These are phyloP conservation scores for Chironomus striatipennis DNA, from an alignment of 1,140 invertebrate species.

Conservation along the genomic window DNA sequence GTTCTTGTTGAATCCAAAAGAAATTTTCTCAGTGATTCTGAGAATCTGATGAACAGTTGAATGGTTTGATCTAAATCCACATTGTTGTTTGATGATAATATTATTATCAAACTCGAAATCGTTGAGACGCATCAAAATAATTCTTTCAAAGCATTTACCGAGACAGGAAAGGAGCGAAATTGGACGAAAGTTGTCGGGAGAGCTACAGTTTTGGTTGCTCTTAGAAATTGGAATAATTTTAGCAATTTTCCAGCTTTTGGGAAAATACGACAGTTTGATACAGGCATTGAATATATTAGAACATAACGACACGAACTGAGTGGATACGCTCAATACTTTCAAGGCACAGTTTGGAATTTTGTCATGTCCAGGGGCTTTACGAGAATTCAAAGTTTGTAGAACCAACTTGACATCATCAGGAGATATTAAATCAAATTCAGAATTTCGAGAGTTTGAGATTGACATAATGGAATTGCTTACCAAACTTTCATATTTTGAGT, in stretches of 20 bases:
- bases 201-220: constrained; percentile 34
- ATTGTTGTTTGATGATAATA: constrained; percentile 30
- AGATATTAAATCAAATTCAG: not conserved
- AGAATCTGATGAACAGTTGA: too few relatives aligned
- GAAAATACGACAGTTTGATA: constrained; percentile 34
- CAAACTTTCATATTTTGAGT: not conserved
- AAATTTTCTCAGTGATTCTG: too few relatives aligned
- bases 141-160: constrained; percentile 32
- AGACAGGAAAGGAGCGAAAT: constrained; percentile 32
- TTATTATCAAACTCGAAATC: constrained; percentile 23
- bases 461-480: not conserved
- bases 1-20: constrained; percentile 30
- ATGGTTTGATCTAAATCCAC: too few relatives aligned
- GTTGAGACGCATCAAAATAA: constrained; percentile 31
- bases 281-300: constrained; percentile 29
- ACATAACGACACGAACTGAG: not conserved
- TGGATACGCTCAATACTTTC: too few relatives aligned
- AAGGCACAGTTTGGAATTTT: not conserved
- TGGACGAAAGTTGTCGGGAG: constrained; percentile 31
- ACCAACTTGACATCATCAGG: not conserved
- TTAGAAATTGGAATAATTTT: constrained; percentile 38
- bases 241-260: constrained; percentile 35
- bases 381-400: not conserved
- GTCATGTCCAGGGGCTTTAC: not conserved
- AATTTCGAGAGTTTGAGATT: too few relatives aligned